Evolutionary conservation across 2,888 invertebrate species (phyloP).

Genomic region (Abscondita cerata): DNA sequence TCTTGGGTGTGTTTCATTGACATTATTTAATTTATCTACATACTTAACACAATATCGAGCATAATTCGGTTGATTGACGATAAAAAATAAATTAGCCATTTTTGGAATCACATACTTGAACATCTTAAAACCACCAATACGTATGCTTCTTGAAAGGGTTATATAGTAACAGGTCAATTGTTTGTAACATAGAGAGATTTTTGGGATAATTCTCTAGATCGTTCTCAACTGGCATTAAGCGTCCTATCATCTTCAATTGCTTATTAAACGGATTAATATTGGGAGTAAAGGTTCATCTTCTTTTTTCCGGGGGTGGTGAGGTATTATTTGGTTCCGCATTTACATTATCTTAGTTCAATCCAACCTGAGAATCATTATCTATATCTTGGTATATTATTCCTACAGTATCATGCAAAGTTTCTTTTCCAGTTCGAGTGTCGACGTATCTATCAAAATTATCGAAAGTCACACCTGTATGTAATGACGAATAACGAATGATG

Average conservation of each 20-base stretch:
- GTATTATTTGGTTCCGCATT: too few species aligned
- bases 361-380: too few species aligned
- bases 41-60: constrained; percentile 23
- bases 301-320: too few species aligned
- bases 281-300: too few species aligned
- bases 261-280: too few species aligned
- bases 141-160: too few species aligned
- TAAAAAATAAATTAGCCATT: constrained; percentile 24
- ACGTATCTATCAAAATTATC: constrained; percentile 13
- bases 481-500: constrained; percentile 9
- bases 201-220: too few species aligned
- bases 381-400: not conserved
- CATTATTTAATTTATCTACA: constrained; percentile 28
- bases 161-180: constrained; percentile 43
- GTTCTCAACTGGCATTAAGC: too few species aligned
- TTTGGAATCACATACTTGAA: too few species aligned
- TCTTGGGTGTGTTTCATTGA: constrained; percentile 23
- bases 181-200: not conserved
- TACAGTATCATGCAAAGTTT: constrained; percentile 14
- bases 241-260: too few species aligned
- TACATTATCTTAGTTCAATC: not conserved
- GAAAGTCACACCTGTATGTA: not conserved
- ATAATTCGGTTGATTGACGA: too few species aligned
- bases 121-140: too few species aligned
- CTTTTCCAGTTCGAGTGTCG: constrained; percentile 32